A percentile compares a stretch with the other conserved stretches of the same genome.
Conservation (phyloP, 2,888 invertebrate genomes). For the Aplocera efformata region DNA sequence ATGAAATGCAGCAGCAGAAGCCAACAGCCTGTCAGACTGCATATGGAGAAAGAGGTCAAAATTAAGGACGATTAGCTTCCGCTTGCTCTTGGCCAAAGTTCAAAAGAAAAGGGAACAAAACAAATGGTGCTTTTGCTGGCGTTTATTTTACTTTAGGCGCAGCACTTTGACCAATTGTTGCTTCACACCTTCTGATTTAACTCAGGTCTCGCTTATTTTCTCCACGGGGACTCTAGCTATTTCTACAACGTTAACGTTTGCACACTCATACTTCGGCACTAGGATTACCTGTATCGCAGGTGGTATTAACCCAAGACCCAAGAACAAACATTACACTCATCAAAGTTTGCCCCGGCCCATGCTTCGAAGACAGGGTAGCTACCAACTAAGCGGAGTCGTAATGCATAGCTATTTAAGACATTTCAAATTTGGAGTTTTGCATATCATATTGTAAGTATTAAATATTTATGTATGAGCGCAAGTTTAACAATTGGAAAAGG, state of each 20-base stretch:
- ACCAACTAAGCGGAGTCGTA: no score
- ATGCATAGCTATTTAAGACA: no score
- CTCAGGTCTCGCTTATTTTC: slow-evolving; percentile 12
- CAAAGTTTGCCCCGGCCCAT: no score
- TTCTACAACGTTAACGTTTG: slow-evolving; percentile 5
- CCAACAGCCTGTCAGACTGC: slow-evolving; percentile 6
- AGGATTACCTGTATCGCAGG: no score
- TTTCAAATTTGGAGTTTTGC: no score
- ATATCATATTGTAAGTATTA: neutral
- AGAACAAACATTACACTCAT: no score
- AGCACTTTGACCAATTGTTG: slow-evolving; percentile 59
- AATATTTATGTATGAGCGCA: no score
- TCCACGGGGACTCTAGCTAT: slow-evolving; percentile 18
- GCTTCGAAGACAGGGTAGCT: no score
- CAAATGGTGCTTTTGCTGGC: slow-evolving; percentile 42
- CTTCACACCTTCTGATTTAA: slow-evolving; percentile 41
- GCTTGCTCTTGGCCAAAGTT: slow-evolving; percentile 53
- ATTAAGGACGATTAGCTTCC: slow-evolving; percentile 51
- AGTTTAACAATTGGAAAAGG: no score
- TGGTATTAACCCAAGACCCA: no score
- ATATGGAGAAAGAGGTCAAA: slow-evolving; percentile 31
- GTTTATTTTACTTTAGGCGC: slow-evolving; percentile 45
- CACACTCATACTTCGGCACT: no score
- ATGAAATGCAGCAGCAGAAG: neutral
- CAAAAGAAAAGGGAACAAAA: slow-evolving; percentile 52